phyloP scores from a whole-genome alignment of 2,888 invertebrate species.

The Elgonia sp. region DNA sequence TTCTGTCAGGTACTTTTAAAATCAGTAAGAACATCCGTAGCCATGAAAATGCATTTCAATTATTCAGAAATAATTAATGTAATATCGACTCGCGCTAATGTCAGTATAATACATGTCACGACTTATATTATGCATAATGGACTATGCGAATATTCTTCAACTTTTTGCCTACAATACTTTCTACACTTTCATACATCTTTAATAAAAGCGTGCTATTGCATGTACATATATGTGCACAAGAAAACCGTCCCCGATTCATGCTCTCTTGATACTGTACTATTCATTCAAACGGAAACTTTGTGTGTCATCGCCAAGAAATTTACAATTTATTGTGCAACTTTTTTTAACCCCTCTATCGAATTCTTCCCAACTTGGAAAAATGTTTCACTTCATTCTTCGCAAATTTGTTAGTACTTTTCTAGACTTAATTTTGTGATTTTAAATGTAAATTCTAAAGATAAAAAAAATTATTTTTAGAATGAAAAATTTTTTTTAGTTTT shows the following conservation, averaged over 20 bases:
- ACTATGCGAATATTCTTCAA: slow-evolving; percentile 71
- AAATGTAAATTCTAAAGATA: not conserved
- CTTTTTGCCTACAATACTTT: slow-evolving; percentile 73
- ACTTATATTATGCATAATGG: slow-evolving; percentile 57
- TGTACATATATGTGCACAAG: slow-evolving; percentile 75
- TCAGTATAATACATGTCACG: slow-evolving; percentile 40
- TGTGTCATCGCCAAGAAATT: slow-evolving; percentile 70
- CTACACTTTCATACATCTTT: slow-evolving; percentile 72
- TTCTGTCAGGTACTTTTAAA: slow-evolving; percentile 37
- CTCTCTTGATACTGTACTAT: slow-evolving; percentile 78
- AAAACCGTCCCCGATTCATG: slow-evolving; percentile 73
- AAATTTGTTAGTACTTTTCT: not conserved
- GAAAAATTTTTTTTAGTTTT: no score
- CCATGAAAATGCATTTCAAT: slow-evolving; percentile 34
- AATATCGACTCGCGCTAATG: slow-evolving; percentile 37
- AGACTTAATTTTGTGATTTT: not conserved
- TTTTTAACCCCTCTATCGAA: not conserved
- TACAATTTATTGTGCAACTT: slow-evolving; percentile 25
- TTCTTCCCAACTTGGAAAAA: no score
- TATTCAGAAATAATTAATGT: slow-evolving; percentile 42
- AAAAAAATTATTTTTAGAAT: no score
- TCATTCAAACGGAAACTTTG: slow-evolving; percentile 79
- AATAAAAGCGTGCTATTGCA: slow-evolving; percentile 74
- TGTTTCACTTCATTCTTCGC: not conserved
- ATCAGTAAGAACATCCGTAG: slow-evolving; percentile 17